Base-by-base conservation (phyloP, 2,888 invertebrate species). In the Hyposoter dolosus region DNA sequence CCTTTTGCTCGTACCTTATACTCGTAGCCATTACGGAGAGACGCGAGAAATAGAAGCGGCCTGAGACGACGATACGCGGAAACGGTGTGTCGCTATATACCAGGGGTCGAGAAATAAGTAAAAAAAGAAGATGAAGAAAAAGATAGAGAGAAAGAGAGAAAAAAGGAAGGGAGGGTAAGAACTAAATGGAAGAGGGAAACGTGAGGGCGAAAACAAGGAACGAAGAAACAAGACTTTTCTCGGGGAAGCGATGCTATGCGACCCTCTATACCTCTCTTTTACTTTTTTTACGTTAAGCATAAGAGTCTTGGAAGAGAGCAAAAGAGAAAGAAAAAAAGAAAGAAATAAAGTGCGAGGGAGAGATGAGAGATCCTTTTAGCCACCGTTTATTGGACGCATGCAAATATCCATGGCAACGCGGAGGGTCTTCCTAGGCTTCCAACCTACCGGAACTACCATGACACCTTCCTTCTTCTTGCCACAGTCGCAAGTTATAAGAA, bases 381-480 rank as follows among this genome's bases (percentile, higher is more conserved):
- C 92, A 92, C 92, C 94, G 93, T 94, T 94, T 94, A 94, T 94
- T 94, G 93, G 94, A 94, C 93, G 93, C 93, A 94, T 94, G 94
- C 94, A 94, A 94, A 94, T 94, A 94, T 93, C 94, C 93, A 94
- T 94, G 93, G 94, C 93, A 94, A 94, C 94, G 80, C 65, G 53
- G 56, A 60, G 66, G 66, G 75, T 56, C 80, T 65, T 9, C 23
- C 50, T 7, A 45, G 66, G 60, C 53, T 65, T 83, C 76, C 75
- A 72, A 77, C 56, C 80, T 66, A 40, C 60, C 43, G 69, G 66
- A 68, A 69, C 72, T 82, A 28, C 82, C 76, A 71, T 82, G 65
- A 82, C 84, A 82, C 82, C 82, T 79, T 32, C 50, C 45, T 74
- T 68, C 66, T 65, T 74, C 45, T 65, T 47, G 3, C 63, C n/a